A percentile compares a stretch with the other conserved stretches of the same genome.
Evolutionary conservation across 2,113 vertebrate species (phyloP).

Genomic region (Nycticebus coucang): DNA sequence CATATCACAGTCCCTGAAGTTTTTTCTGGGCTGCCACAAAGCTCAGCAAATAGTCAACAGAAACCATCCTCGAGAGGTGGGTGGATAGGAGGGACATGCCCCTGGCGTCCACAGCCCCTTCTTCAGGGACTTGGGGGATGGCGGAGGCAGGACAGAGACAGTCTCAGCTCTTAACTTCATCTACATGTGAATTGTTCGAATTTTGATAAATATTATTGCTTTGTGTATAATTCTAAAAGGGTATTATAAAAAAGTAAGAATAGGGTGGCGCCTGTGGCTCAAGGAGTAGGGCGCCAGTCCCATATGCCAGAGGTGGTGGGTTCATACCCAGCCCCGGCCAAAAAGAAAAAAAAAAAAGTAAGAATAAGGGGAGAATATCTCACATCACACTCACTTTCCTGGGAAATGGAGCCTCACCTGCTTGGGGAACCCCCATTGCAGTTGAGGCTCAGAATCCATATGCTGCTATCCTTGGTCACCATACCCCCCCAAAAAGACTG

Average conservation of each 20-base stretch:
- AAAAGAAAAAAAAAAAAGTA: no score
- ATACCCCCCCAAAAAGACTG: background rate
- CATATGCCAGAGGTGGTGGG: no score
- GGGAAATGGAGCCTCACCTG: background rate
- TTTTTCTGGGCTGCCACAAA: background rate
- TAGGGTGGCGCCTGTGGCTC: no score
- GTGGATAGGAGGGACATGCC: accelerated
- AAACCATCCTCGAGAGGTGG: background rate
- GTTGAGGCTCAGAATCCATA: background rate
- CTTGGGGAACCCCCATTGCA: background rate
- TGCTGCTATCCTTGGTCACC: background rate
- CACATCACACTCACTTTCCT: accelerated
- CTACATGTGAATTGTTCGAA: background rate
- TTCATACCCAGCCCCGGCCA: no score
- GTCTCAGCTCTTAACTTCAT: background rate
- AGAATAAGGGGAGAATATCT: background rate
- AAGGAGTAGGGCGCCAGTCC: no score
- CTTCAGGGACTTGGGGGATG: background rate
- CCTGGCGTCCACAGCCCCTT: accelerated
- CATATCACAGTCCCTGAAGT: accelerated
- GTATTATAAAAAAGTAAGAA: background rate
- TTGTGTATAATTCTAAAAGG: background rate
- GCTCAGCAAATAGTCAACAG: background rate
- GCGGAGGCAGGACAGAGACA: background rate
- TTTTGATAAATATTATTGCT: background rate